Evolutionary conservation across 2,888 invertebrate species (phyloP).

Genomic region (Ochropleura plecta): DNA sequence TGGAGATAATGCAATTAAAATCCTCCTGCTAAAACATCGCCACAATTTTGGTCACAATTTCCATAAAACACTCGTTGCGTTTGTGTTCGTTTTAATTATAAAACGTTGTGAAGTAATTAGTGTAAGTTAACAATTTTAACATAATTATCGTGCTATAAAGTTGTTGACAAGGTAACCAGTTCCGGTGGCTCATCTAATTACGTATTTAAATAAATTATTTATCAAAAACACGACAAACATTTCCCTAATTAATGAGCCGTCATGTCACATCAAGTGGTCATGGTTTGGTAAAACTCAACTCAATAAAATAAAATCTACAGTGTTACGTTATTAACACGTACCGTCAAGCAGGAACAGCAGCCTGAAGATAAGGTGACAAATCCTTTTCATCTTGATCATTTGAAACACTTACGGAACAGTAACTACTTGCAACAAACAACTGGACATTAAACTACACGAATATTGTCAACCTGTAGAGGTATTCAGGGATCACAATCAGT

Average conservation of each 20-base stretch:
- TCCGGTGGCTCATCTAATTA: constrained; percentile 3
- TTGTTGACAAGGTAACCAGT: constrained; percentile 45
- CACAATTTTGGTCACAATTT: neutral
- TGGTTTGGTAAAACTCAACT: constrained; percentile 1
- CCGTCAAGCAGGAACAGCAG: constrained; percentile 86
- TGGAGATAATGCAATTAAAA: neutral
- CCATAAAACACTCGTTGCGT: constrained; percentile 1
- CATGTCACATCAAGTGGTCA: constrained; percentile 10
- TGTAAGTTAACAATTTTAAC: constrained; percentile 29
- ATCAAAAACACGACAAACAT: constrained; percentile 26
- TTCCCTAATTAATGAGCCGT: constrained; percentile 20
- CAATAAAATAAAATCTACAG: neutral
- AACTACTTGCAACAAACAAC: constrained; percentile 40
- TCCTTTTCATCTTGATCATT: constrained; percentile 86
- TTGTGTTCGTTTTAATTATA: constrained; percentile 44
- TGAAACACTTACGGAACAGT: constrained; percentile 64
- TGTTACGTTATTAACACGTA: constrained; percentile 65
- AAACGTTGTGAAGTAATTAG: constrained; percentile 45
- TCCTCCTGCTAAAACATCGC: neutral
- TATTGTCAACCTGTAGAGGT: constrained; percentile 60
- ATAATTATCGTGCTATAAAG: constrained; percentile 34
- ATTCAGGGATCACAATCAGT: constrained; percentile 60
- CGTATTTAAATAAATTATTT: constrained; percentile 41
- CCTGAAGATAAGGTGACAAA: constrained; percentile 85
- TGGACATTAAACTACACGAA: constrained; percentile 60